These are phyloP conservation scores for Pristionchus pacificus DNA, from an alignment of 1,140 invertebrate species.

Conservation along the genomic window DNA sequence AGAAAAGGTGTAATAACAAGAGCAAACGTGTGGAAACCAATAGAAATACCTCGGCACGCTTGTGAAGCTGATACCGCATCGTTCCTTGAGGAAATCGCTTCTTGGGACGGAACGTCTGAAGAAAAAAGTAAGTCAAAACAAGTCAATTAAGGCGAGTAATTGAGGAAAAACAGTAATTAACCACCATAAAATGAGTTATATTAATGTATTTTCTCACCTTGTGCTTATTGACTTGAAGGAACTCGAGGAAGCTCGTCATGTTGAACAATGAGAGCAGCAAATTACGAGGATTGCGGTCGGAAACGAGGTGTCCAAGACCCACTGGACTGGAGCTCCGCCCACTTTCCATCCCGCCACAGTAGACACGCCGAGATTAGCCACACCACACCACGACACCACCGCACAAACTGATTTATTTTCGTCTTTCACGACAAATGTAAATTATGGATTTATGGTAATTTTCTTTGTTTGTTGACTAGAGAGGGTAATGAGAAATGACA, in stretches of 20 bases:
- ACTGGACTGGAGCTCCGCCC: not conserved
- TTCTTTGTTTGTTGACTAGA: too few relatives aligned
- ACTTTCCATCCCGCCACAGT: too few relatives aligned
- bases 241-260: constrained; percentile 51
- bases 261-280: not conserved
- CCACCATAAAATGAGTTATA: too few relatives aligned
- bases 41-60: constrained; percentile 78
- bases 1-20: too few relatives aligned
- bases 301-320: not conserved
- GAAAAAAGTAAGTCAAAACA: too few relatives aligned
- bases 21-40: not conserved
- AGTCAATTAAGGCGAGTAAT: constrained; percentile 5
- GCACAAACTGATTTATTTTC: too few relatives aligned
- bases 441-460: too few relatives aligned
- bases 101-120: constrained; percentile 80
- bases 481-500: too few relatives aligned
- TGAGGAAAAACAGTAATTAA: constrained; percentile 14
- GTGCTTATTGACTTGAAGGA: constrained; percentile 55
- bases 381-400: too few relatives aligned
- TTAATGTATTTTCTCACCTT: constrained; percentile 47
- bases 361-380: too few relatives aligned
- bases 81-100: constrained; percentile 86
- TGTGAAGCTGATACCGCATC: constrained; percentile 82
- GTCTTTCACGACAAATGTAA: too few relatives aligned
- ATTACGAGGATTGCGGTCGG: too few relatives aligned